Evolutionary conservation across 2,888 invertebrate species (phyloP).

Genomic region (Pimpla rufipes): DNA sequence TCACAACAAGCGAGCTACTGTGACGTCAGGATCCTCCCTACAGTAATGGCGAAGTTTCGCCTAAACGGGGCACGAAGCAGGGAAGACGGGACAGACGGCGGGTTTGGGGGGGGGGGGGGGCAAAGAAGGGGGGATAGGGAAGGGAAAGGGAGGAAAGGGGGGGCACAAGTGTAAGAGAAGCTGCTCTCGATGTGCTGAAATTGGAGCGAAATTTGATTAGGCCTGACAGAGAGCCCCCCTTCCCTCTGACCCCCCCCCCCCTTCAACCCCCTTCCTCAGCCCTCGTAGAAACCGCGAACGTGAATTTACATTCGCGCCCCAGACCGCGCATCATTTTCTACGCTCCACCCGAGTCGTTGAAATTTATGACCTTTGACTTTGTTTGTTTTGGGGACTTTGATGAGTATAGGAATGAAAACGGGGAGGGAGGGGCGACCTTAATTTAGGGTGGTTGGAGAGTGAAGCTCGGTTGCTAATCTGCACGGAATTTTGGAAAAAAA

Average conservation of each 20-base stretch:
- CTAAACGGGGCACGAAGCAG: slow-evolving; percentile 38
- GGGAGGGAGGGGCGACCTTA: too few relatives aligned
- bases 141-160: neutral
- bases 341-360: neutral
- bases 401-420: too few relatives aligned
- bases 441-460: too few relatives aligned
- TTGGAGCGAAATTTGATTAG: slow-evolving; percentile 76
- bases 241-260: too few relatives aligned
- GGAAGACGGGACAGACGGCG: neutral
- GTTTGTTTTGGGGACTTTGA: neutral
- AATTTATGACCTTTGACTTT: neutral
- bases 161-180: neutral
- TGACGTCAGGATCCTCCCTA: slow-evolving; percentile 55
- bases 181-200: slow-evolving; percentile 69
- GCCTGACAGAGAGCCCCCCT: slow-evolving; percentile 44
- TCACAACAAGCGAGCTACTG: neutral
- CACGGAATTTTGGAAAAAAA: too few relatives aligned
- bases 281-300: slow-evolving; percentile 17
- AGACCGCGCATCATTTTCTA: neutral
- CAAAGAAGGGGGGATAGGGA: neutral
- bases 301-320: slow-evolving; percentile 29
- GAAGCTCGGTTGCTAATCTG: too few relatives aligned
- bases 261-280: slow-evolving; percentile 8
- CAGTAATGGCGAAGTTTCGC: slow-evolving; percentile 72
- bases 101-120: neutral